A percentile compares a stretch with the other conserved stretches of the same genome.
Evolutionary conservation across 2,888 invertebrate species (phyloP).

Genomic region (Cecidostiba fungosa): DNA sequence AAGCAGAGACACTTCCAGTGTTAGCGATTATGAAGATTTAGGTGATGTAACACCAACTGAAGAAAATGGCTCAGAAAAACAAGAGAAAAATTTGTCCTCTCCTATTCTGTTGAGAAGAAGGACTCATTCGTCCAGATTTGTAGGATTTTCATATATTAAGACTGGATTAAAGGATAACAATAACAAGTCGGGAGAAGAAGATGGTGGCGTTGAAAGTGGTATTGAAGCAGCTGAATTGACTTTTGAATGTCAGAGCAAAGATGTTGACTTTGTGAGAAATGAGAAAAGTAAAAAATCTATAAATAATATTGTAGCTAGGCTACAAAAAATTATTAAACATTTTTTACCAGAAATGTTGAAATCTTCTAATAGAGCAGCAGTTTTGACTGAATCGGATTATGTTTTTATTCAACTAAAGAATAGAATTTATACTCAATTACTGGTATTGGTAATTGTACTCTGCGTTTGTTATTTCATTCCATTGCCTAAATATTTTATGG

Average conservation of each 20-base stretch:
- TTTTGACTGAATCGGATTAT: conserved; percentile 60
- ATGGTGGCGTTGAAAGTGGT: conserved; percentile 77
- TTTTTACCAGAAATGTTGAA: conserved; percentile 53
- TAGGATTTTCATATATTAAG: conserved; percentile 79
- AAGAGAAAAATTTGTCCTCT: conserved; percentile 67
- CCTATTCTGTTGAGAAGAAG: conserved; percentile 65
- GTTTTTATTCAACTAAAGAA: conserved; percentile 69
- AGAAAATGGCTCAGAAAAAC: conserved; percentile 71
- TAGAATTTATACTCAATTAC: conserved; percentile 68
- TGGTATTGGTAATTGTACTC: conserved; percentile 67
- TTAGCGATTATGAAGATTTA: conserved; percentile 85
- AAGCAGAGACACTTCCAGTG: conserved; percentile 84
- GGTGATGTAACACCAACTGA: conserved; percentile 75
- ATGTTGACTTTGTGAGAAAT: conserved; percentile 43
- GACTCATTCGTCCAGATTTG: conserved; percentile 74
- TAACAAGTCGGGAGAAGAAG: conserved; percentile 65
- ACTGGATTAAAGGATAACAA: conserved; percentile 77
- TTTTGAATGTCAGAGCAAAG: conserved; percentile 68
- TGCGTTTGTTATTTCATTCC: conserved; percentile 71
- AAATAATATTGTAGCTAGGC: conserved; percentile 44
- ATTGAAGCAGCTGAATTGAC: conserved; percentile 79
- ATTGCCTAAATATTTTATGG: conserved; percentile 72
- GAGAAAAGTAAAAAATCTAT: conserved; percentile 40
- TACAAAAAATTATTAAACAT: conserved; percentile 54
- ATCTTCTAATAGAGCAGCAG: conserved; percentile 37